phyloP scores from a whole-genome alignment of 2,797 vertebrate genomes.

The Argentina silus region DNA sequence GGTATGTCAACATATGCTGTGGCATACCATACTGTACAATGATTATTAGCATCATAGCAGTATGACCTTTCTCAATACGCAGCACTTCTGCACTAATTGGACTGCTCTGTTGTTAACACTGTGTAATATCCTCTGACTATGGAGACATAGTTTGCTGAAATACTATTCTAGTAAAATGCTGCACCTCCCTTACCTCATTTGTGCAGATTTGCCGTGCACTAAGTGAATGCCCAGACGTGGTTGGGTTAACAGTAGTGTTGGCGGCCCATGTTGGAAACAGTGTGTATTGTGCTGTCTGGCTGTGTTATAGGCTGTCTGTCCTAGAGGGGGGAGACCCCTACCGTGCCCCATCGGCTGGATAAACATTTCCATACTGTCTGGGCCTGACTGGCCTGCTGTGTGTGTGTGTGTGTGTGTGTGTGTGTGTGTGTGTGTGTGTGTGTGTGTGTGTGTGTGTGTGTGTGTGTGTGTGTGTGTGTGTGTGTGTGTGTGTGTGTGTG shows the following conservation, averaged over 20 bases:
- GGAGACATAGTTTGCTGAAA: constrained; percentile 1
- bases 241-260: constrained; percentile 60
- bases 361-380: constrained; percentile 71
- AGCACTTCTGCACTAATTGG: background rate
- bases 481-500: constrained; percentile 32
- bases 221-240: constrained; percentile 69
- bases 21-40: too few relatives aligned
- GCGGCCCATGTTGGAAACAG: constrained; percentile 65
- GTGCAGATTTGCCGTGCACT: constrained; percentile 33
- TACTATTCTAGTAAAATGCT: constrained; percentile 27
- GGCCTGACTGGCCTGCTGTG: constrained; percentile 33
- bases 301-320: constrained; percentile 62
- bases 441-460: constrained; percentile 5
- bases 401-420: background rate
- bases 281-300: constrained; percentile 71
- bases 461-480: constrained; percentile 27
- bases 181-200: constrained; percentile 29
- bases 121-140: constrained; percentile 16
- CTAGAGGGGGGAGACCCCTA: constrained; percentile 50
- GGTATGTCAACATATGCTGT: too few relatives aligned
- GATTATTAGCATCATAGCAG: too few relatives aligned
- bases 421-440: constrained; percentile 4
- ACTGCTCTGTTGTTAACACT: constrained; percentile 20
- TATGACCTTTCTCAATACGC: background rate
- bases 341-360: constrained; percentile 59